Percentiles rank a stretch among this genome's conserved stretches.
Conservation (phyloP, 2,113 vertebrate species). For the Brachypodius melanocephalos region DNA sequence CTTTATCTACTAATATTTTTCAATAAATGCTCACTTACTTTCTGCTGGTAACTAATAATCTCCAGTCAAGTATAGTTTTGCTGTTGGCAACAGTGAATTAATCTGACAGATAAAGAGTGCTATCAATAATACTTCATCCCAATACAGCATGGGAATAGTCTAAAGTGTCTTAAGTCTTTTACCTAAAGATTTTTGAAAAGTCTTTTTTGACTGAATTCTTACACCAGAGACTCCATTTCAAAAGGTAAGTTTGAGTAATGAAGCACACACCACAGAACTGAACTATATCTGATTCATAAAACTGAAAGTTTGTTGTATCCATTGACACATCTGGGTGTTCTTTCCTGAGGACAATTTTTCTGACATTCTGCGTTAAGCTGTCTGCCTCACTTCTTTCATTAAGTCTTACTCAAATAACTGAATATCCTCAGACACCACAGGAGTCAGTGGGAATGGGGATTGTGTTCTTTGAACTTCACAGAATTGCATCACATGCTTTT, state of each 20-base stretch:
- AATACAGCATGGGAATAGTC: background rate
- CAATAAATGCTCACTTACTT: background rate
- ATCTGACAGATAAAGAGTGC: background rate
- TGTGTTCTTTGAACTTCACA: background rate
- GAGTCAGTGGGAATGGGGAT: background rate
- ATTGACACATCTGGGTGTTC: background rate
- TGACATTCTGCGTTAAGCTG: background rate
- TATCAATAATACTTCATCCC: background rate
- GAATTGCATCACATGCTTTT: background rate
- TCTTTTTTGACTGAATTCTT: slow-evolving; percentile 12
- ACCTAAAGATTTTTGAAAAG: background rate
- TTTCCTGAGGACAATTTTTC: background rate
- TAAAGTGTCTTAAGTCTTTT: background rate
- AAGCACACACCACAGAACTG: background rate
- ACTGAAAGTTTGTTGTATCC: background rate
- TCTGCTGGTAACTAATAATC: background rate
- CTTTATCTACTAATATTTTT: background rate
- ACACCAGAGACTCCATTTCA: background rate
- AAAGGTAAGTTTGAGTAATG: slow-evolving; percentile 24
- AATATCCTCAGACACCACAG: background rate
- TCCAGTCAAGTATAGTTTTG: background rate
- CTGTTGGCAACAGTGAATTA: background rate
- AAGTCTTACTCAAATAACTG: background rate
- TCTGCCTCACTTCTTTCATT: background rate
- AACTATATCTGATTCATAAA: background rate